Evolutionary conservation across 1,140 invertebrate species (phyloP).

Genomic region (Cyphomyrmex costatus): DNA sequence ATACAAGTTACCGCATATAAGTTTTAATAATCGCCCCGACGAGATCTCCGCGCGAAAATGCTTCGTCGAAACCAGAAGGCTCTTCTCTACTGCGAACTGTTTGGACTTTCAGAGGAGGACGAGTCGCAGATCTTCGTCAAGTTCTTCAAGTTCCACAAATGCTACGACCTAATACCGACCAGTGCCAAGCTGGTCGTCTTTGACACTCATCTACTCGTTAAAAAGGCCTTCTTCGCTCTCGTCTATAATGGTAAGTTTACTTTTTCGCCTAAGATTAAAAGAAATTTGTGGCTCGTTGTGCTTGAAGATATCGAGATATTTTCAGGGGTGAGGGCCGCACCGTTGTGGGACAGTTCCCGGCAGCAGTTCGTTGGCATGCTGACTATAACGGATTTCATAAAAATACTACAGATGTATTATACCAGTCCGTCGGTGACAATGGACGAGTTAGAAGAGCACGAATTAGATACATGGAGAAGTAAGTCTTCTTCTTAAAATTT

Average conservation of each 20-base stretch:
- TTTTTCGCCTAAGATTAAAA: background rate
- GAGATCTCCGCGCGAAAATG: constrained; percentile 67
- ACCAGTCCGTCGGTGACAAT: constrained; percentile 96
- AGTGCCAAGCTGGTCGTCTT: constrained; percentile 99
- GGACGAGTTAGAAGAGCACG: constrained; percentile 99
- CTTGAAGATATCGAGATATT: constrained; percentile 14
- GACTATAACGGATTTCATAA: constrained; percentile 99
- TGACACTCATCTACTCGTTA: constrained; percentile 99
- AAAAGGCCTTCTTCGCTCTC: constrained; percentile 99
- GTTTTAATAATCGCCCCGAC: background rate
- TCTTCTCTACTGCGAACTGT: constrained; percentile 83
- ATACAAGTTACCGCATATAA: background rate
- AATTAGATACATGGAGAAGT: constrained; percentile 98
- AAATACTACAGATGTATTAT: constrained; percentile 99
- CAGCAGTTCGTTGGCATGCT: constrained; percentile 99
- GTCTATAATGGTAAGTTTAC: constrained; percentile 96
- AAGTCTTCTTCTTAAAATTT: constrained; percentile 78
- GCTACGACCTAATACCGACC: constrained; percentile 99
- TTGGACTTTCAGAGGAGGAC: constrained; percentile 95
- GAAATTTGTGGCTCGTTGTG: background rate
- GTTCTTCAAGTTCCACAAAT: constrained; percentile 99
- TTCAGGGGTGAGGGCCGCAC: constrained; percentile 97
- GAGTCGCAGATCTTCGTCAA: constrained; percentile 98
- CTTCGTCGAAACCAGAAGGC: constrained; percentile 80
- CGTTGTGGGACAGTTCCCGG: constrained; percentile 97